Evolutionary conservation across 2,888 invertebrate species (phyloP), one percentile per base, ranked within the genome.

Genomic region (Catocala nupta): DNA sequence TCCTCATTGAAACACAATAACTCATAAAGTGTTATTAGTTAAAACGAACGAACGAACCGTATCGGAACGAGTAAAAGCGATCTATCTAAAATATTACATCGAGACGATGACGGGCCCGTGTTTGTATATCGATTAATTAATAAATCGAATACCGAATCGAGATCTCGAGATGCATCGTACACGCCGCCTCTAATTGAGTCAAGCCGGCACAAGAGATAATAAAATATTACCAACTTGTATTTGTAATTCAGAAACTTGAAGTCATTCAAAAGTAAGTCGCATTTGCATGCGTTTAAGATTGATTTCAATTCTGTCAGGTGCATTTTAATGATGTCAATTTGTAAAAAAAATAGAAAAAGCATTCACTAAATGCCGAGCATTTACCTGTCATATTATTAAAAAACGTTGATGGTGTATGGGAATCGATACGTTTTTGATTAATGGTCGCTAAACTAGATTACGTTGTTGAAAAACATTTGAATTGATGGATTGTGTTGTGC

Each of bases 101-200:
- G 85, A 78, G 68, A 88, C 86, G 93, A 92, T 90, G 93, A 92
- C 91, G 91, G 90, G 75, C 84, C 86, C 86, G 88, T 93, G 93
- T 94, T 94, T 94, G 93, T 93, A 90, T 92, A 93, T 92, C 92
- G 93, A 94, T 93, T 93, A 93, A 94, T 93, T 94, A 94, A 93
- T 94, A 93, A 93, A 92, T 91, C 90, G 90, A 87, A 87, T 85
- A 84, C 87, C 84, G 84, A 86, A 87, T 91, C 92, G 90, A 88
- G 85, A 87, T 85, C 86, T 88, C 86, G 89, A 89, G 81, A 84
- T 84, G 81, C 85, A 87, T 87, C 89, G 91, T 91, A 91, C 89
- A 86, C 87, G 87, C 90, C 90, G 90, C 86, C 91, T 91, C 92
- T 93, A 93, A 93, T 93, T 93, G 93, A 93, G 90, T 90, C 91